Evolutionary conservation across 1,140 invertebrate genomes (phyloP).

Genomic region (Ditylenchus dipsaci): DNA sequence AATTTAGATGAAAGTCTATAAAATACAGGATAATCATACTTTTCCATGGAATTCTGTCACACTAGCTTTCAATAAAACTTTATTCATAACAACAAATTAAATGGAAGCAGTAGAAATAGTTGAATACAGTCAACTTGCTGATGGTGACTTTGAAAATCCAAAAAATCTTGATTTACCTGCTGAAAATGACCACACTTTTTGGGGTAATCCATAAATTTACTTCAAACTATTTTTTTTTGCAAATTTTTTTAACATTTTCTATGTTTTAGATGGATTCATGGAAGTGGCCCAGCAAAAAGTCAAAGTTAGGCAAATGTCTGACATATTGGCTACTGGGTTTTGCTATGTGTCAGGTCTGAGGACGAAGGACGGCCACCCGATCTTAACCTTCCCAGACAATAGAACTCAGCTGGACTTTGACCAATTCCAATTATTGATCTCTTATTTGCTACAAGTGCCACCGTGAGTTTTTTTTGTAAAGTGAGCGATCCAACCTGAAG

Average conservation of each 20-base stretch:
- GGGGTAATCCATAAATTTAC: neutral
- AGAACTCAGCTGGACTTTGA: constrained; percentile 73
- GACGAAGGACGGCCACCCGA: constrained; percentile 79
- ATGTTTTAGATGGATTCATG: constrained; percentile 63
- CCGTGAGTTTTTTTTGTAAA: constrained; percentile 64
- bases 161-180: too few species aligned
- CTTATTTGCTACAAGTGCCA: constrained; percentile 87
- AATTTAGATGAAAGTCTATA: too few species aligned
- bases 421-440: constrained; percentile 82
- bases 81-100: too few species aligned
- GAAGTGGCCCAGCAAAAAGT: constrained; percentile 62
- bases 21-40: too few species aligned
- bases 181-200: neutral
- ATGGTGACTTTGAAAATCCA: too few species aligned
- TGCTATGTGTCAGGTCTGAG: constrained; percentile 85
- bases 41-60: too few species aligned
- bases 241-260: too few species aligned
- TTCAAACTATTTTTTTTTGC: too few species aligned
- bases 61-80: too few species aligned
- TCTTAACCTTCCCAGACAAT: constrained; percentile 84
- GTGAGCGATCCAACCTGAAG: too few species aligned
- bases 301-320: constrained; percentile 74
- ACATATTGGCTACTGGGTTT: constrained; percentile 77
- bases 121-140: too few species aligned
- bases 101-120: too few species aligned